Base-by-base conservation (phyloP, 2,113 vertebrate species). In the Esox niger region DNA sequence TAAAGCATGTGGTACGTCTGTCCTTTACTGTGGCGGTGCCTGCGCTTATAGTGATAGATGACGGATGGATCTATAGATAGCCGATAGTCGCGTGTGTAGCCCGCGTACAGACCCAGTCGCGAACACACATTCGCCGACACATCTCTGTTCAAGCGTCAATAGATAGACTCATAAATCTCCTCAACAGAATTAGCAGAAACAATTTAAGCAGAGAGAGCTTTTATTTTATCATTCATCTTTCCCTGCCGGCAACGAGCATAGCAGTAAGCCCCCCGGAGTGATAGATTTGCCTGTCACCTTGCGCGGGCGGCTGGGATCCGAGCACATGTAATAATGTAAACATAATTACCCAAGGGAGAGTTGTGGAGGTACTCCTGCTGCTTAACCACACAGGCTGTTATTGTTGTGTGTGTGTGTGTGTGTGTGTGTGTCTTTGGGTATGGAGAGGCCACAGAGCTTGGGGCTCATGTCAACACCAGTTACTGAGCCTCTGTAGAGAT, bases 291-390 rank as follows among this genome's bases (percentile, higher is more conserved):
- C 89, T 92, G 91, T 92, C 91, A 93, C 85, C 88, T 88, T 59
- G 73, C 75, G 78, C 83, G 79, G 90, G 89, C 88, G 83, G 85
- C 86, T 84, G 71, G 88, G 87, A 91, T 92, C 89, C 89, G 85
- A 91, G 90, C 89, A 92, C 86, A 89, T 92, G 91, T 92, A 92
- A 92, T 92, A 91, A 92, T 93, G 90, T 91, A 91, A 89, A 90
- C 92, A 93, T 93, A 92, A 93, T 93, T 91, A 93, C 91, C 91
- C 91, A 77, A 75, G 90, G 90, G 91, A 92, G 79, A 87, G 79
- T 75, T 80, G 82, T 75, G 77, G 78, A 81, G 84, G 84, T 73
- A 82, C 82, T 78, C 77, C 65, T 52, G 68, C 64, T 68, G 69
- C 77, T n/a, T 74, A 75, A 79, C 77, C 77, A 67, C 76, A 26